phyloP scores from a whole-genome alignment of 2,888 invertebrate genomes.

The Cheilosia soror region DNA sequence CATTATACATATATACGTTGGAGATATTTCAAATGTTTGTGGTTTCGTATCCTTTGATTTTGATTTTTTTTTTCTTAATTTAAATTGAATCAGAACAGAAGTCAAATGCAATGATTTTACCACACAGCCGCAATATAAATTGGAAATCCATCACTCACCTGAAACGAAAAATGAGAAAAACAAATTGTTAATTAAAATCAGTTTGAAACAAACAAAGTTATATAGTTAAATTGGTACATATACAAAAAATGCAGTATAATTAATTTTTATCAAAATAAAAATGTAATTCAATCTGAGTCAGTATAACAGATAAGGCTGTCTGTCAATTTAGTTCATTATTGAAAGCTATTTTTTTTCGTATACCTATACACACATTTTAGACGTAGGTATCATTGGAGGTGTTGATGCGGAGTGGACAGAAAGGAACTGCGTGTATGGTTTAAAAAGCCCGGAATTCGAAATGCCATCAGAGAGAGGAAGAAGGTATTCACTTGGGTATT shows the following conservation, averaged over 20 bases:
- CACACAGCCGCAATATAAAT: slow-evolving; percentile 27
- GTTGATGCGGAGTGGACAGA: too few relatives aligned
- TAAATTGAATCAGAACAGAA: slow-evolving; percentile 12
- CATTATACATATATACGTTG: not conserved
- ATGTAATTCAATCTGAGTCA: too few relatives aligned
- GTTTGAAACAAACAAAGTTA: slow-evolving; percentile 9
- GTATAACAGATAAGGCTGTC: too few relatives aligned
- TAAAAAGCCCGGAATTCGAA: too few relatives aligned
- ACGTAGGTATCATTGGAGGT: too few relatives aligned
- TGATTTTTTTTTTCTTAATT: slow-evolving; percentile 2
- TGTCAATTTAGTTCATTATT: too few relatives aligned
- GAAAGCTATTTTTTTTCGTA: too few relatives aligned
- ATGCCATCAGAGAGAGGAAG: too few relatives aligned
- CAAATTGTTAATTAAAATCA: slow-evolving; percentile 39
- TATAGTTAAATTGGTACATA: slow-evolving; percentile 11
- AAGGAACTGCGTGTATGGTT: too few relatives aligned
- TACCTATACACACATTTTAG: too few relatives aligned
- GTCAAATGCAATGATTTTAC: slow-evolving; percentile 29
- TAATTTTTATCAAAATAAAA: not conserved
- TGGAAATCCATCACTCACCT: slow-evolving; percentile 52
- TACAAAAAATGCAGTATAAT: not conserved
- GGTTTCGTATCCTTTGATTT: not conserved
- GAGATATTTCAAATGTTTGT: not conserved
- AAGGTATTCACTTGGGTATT: too few relatives aligned
- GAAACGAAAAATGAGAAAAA: slow-evolving; percentile 35